phyloP scores from a whole-genome alignment of 2,113 vertebrate species.

The Triplophysa tibetana region DNA sequence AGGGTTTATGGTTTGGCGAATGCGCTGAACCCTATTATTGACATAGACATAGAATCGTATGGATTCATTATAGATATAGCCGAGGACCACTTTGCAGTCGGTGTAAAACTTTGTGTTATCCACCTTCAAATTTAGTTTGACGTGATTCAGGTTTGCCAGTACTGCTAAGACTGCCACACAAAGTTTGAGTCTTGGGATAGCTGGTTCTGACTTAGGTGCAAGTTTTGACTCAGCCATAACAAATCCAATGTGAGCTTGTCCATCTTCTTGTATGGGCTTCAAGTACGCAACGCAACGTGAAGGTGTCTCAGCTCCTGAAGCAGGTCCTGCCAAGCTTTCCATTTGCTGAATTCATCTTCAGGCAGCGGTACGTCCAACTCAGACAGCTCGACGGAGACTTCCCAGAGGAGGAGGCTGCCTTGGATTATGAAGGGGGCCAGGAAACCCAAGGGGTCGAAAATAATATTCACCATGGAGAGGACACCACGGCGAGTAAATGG shows the following conservation, averaged over 20 bases:
- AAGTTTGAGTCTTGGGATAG: constrained; percentile 35
- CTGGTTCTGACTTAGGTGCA: neutral
- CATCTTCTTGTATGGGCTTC: neutral
- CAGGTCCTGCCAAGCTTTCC: constrained; percentile 28
- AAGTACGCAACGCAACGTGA: constrained; percentile 46
- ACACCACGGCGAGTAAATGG: constrained; percentile 45
- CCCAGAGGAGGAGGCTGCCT: constrained; percentile 42
- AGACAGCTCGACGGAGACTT: neutral
- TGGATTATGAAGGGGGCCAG: constrained; percentile 42
- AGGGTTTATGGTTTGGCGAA: neutral
- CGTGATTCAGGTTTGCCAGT: constrained; percentile 37
- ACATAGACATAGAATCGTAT: constrained; percentile 22
- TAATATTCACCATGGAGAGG: constrained; percentile 21
- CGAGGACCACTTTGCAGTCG: constrained; percentile 32
- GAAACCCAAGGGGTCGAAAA: constrained; percentile 22
- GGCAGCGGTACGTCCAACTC: neutral
- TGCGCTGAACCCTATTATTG: constrained; percentile 8
- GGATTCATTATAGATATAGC: constrained; percentile 4
- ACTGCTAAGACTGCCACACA: constrained; percentile 41
- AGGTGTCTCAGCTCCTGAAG: constrained; percentile 36
- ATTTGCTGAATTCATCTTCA: neutral
- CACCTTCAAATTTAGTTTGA: constrained; percentile 30
- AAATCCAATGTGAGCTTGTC: neutral
- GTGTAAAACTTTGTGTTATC: neutral
- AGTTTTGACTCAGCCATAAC: neutral